Base-by-base conservation (phyloP, 1,140 invertebrate genomes). In the Kradibia gibbosae region DNA sequence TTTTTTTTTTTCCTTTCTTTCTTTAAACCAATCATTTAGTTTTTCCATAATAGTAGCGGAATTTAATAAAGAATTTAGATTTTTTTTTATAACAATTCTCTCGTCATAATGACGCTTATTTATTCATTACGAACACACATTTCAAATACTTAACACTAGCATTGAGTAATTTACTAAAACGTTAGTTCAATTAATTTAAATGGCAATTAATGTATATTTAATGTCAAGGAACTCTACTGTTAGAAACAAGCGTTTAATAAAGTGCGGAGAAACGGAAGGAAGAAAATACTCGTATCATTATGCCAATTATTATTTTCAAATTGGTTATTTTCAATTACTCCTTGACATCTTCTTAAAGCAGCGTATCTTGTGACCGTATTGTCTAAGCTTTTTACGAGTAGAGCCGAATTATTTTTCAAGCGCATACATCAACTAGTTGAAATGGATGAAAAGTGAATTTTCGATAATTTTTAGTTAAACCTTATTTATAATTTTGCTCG, bases 301-400 rank as follows among this genome's bases (percentile, higher is more conserved):
- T 5, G 48, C 31, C 28, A 57, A 36, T 75, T 60, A 42, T 60
- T 36, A 13, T 60, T 1, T 25, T 42, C 42, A 3, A 25, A 60
- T n/a, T n/a, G 53, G 22, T 60, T 75, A 75, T 45, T n/a, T 25
- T 57, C 53, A 75, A 42, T 60, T 60, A 42, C 3, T 34, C 31
- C 50, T 34, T 20, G 22, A 53, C 53, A 10, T 55, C 53, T 60
- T 60, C 17, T 13, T 36, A 28, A 28, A 25, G 45, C 31, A 7
- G n/a, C 22, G n/a, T 57, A 57, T 72, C 31, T 74, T 11, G 25
- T 53, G 22, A 36, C 55, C 45, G n/a, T 72, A n/a, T 13, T 50
- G 36, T 50, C 3, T n/a, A n/a, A n/a, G n/a, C n/a, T n/a, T n/a
- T n/a, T n/a, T n/a, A n/a, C n/a, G n/a, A n/a, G n/a, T n/a, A n/a